Percentiles rank a stretch among this genome's conserved stretches.
phyloP scores from a whole-genome alignment of 2,113 vertebrate species.

The Alexandromys fortis region DNA sequence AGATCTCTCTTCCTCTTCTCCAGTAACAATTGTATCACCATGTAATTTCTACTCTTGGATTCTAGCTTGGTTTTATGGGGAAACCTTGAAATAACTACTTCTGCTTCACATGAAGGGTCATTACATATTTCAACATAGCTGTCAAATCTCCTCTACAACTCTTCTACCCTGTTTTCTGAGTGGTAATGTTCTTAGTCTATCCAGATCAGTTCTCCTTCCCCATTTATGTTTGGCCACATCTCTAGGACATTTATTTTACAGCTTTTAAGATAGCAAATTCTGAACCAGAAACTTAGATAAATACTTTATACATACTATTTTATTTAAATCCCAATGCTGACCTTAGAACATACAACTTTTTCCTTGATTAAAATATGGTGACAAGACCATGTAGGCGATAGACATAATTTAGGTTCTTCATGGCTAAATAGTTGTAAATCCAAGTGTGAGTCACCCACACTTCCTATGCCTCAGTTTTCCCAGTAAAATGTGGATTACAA shows the following conservation, averaged over 20 bases:
- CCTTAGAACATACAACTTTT: neutral
- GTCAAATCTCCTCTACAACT: slow-evolving; percentile 30
- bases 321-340: neutral
- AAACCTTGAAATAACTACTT: slow-evolving; percentile 73
- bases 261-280: neutral
- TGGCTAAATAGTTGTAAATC: neutral
- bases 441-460: neutral
- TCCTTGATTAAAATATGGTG: neutral
- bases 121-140: slow-evolving; percentile 61
- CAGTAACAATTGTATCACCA: slow-evolving; percentile 41
- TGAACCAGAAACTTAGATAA: neutral
- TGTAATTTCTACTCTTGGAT: slow-evolving; percentile 63
- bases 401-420: neutral
- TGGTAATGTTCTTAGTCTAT: neutral
- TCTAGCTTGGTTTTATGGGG: slow-evolving; percentile 68
- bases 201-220: neutral
- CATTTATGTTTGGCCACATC: neutral
- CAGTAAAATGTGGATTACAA: neutral
- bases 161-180: slow-evolving; percentile 25
- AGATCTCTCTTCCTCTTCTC: slow-evolving; percentile 31
- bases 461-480: neutral
- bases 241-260: slow-evolving; percentile 37
- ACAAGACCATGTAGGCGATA: neutral
- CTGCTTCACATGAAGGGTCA: slow-evolving; percentile 55
- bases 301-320: neutral